Evolutionary conservation across 2,113 vertebrate genomes (phyloP), one percentile per base, ranked within the genome.

Genomic region (Petromus typicus): DNA sequence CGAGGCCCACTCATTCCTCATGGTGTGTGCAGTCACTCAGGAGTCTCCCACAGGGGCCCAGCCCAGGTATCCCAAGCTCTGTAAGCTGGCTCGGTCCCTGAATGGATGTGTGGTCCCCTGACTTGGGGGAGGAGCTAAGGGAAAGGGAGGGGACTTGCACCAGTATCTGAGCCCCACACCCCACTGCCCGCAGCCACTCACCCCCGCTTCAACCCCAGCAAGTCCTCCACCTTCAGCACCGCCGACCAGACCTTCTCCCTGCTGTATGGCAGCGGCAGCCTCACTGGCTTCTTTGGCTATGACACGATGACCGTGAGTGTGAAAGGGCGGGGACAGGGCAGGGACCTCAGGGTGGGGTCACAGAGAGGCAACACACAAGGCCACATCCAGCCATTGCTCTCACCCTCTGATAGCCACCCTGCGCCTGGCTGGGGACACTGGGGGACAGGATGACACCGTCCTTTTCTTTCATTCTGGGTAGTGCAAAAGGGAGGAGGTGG

Each of bases 231-330:
- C 20, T 99, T 98, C 76, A 22, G 0, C 56, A 59, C 86, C 73
- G 2, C 80, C 0, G 86, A 89, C 2, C 96, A 89, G 92, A 91
- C 95, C 59, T 98, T 94, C 91, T 97, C 61, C 23, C 59, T 99
- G 85, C 87, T 95, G 71, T 99, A 99, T 0, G 98, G 98, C 94
- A 98, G 97, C 0, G 98, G 99, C 23, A 56, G 92, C 2, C 95
- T 99, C 75, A 96, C 95, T 0, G 94, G 98, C 23, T 7, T 95
- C 61, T 87, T 98, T 8, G 98, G 98, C 92, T 98, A 94, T 0
- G 99, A 99, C 96, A 98, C 98, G 0, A 64, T 99, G 73, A 89
- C 14, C 1, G 98, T 99, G 96, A 98, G 98, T 89, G 4, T 1
- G 5, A 9, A 6, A 7, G 16, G 75, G 27, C 30, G 20, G 45